Conservation (phyloP, 2,888 invertebrate genomes). For the Meiosimyza decipiens region DNA sequence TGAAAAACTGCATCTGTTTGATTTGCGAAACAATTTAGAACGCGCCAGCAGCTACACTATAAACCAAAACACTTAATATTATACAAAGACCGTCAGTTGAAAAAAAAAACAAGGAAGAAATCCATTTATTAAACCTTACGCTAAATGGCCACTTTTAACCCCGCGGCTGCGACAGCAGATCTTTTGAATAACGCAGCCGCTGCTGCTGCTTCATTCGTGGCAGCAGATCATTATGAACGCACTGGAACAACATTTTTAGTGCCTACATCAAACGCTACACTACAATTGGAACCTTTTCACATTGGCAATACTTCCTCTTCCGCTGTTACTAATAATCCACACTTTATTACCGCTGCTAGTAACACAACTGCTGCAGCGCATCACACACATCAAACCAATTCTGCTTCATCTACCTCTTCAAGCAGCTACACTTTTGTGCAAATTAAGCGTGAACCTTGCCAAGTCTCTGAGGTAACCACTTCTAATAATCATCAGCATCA, state of each 20-base stretch:
- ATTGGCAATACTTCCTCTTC: conserved; percentile 43
- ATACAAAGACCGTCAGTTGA: not conserved
- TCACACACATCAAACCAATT: conserved; percentile 57
- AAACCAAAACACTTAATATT: conserved; percentile 12
- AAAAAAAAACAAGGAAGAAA: conserved; percentile 22
- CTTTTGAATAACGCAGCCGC: conserved; percentile 49
- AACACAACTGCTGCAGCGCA: conserved; percentile 38
- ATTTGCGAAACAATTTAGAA: conserved; percentile 34
- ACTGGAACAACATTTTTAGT: conserved; percentile 53
- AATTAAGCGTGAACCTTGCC: conserved; percentile 67
- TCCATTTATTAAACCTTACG: not conserved
- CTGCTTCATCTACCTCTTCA: conserved; percentile 47
- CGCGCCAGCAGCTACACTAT: conserved; percentile 15
- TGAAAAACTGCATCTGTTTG: conserved; percentile 3
- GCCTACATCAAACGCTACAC: conserved; percentile 48
- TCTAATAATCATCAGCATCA: conserved; percentile 63
- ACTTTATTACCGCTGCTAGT: conserved; percentile 52
- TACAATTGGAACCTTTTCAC: conserved; percentile 56
- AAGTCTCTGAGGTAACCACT: conserved; percentile 66
- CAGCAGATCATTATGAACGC: conserved; percentile 47
- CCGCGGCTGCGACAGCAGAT: conserved; percentile 51
- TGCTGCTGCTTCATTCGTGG: conserved; percentile 42
- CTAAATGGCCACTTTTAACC: conserved; percentile 60
- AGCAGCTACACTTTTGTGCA: conserved; percentile 61
- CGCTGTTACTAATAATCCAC: conserved; percentile 46